Base-by-base conservation (phyloP, 2,113 vertebrate genomes). In the Elanus axillaris region DNA sequence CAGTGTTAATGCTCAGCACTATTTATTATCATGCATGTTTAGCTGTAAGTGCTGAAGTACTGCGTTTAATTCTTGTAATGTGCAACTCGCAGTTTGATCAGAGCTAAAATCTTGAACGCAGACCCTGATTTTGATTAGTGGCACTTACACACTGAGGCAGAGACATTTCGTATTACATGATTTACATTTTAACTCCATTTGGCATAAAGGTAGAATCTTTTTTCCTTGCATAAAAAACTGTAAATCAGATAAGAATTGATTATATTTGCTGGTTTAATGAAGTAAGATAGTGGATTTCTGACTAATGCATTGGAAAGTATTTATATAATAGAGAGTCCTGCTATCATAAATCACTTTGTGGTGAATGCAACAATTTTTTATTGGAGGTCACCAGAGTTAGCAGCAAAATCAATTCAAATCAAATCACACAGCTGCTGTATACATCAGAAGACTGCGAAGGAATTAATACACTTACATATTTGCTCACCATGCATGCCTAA, bases 261-360 rank as follows among this genome's bases (percentile, higher is more conserved):
- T 96, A 59, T 91, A 88, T 97, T 95, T 97, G 79, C 95, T 94
- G 77, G 60, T 94, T 97, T 98, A 96, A 97, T 98, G 88, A 98
- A 97, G 88, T 96, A 96, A 91, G 72, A 76, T 47, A 74, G 75
- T 93, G n/a, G 47, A 94, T 95, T 96, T 96, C 88, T 97, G 94
- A 94, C 81, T 94, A 97, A 94, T 94, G 66, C 79, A 94, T 96
- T 92, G 59, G 82, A 96, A 73, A 94, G 43, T 91, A 76, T 94
- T 94, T 97, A 88, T 96, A 45, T 91, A 96, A 93, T 72, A 92
- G 42, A 62, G 74, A 96, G 91, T 56, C 63, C 50, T 96, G 56
- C 75, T 86, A 88, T 83, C 79, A 83, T 97, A 95, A 92, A 95
- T 97, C 85, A 96, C 74, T 69, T 94, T 45, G 93, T 80, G 73